Conservation (phyloP, 2,113 vertebrate genomes). For the Ammodytes dubius region DNA sequence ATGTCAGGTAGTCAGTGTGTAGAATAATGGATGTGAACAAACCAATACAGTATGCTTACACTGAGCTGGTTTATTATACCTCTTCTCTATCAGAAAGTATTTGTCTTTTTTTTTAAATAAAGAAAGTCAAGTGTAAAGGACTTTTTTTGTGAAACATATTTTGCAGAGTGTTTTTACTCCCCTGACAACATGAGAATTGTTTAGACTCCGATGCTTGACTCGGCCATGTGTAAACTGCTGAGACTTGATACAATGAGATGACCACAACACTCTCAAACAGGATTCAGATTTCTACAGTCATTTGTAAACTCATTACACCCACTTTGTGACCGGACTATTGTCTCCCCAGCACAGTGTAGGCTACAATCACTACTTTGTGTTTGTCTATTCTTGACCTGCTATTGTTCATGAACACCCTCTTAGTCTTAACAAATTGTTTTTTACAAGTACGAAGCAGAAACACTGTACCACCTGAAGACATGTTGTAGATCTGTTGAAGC, state of each 20-base stretch:
- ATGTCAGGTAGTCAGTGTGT: slow-evolving; percentile 50
- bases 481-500: not conserved
- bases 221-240: not conserved
- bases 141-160: not conserved
- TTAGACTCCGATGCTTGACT: not conserved
- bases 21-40: not conserved
- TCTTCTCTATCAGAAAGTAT: not conserved
- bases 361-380: slow-evolving; percentile 37
- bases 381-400: not conserved
- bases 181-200: not conserved
- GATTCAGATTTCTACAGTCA: slow-evolving; percentile 32
- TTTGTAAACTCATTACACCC: slow-evolving; percentile 32
- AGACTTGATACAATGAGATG: not conserved
- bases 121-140: not conserved
- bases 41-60: not conserved
- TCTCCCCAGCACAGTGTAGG: not conserved
- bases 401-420: slow-evolving; percentile 29
- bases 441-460: not conserved
- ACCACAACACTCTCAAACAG: slow-evolving; percentile 20
- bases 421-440: not conserved
- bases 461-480: not conserved
- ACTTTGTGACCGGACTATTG: slow-evolving; percentile 31
- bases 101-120: not conserved
- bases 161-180: not conserved
- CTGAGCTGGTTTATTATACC: not conserved